Base-by-base conservation (phyloP, 1,140 invertebrate genomes). In the Homarus americanus region DNA sequence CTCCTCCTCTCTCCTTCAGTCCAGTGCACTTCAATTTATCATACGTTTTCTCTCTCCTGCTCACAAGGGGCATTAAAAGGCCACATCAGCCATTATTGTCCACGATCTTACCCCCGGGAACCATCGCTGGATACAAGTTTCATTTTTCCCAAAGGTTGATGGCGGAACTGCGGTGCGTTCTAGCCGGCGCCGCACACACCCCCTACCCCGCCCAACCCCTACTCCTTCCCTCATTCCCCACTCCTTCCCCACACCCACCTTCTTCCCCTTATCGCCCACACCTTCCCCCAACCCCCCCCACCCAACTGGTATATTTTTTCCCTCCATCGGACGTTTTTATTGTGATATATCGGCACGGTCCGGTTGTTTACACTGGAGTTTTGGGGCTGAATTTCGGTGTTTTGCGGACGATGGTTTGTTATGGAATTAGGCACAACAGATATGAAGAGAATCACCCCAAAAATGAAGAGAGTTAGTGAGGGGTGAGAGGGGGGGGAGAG, bases 31-130 rank as follows among this genome's bases (percentile, higher is more conserved):
- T 85, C 83, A 85, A 85, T 85, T 85, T 85, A 75, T 85, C 83
- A 85, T 85, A 73, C 69, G 83, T 85, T 79, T 83, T 83, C 63
- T 85, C 66, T 85, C 66, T 58, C 10, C 53, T 40, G 83, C 38
- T 49, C 85, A 78, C 85, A 53, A 87, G 85, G 85, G 36, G 53
- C 85, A 87, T 87, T 87, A 87, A 53, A 78, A 53, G 66, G 73
- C 73, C 85, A 79, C 85, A 87, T 87, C 85, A 87, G 73, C 85
- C 85, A 87, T 87, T 87, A 87, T 87, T 87, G 85, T 87, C 38
- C 73, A 2, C 2, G 75, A 87, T 87, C 36, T 75, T 32, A 63
- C 85, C 73, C 84, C 12, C 0, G 84, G 73, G 84, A 87, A 32
- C 32, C 84, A 87, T 87, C 28, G 44, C 32, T 34, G 41, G 72